Conservation (phyloP, 1,140 invertebrate species). For the Lepidurus couesii region DNA sequence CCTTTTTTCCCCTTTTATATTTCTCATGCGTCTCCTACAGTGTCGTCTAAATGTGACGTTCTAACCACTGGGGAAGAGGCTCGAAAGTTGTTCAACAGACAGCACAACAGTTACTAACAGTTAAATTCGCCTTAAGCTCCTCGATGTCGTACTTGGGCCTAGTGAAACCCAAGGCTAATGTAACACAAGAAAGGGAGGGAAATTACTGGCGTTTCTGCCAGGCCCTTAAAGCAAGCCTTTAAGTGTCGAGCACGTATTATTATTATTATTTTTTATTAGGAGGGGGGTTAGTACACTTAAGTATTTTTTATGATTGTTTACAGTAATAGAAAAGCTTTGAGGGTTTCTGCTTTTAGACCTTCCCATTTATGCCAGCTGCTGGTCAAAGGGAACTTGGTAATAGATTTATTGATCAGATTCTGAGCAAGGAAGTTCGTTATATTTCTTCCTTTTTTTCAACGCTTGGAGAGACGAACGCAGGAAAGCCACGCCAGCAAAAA, state of each 20-base stretch:
- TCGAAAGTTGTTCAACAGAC: not conserved
- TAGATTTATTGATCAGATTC: not conserved
- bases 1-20: not conserved
- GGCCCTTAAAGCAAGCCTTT: no score
- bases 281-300: no score
- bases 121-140: not conserved
- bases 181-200: no score
- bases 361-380: not conserved
- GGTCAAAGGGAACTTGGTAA: not conserved
- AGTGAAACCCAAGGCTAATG: not conserved
- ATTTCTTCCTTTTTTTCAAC: no score
- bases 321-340: not conserved
- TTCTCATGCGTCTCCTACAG: not conserved
- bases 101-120: not conserved
- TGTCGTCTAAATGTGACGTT: not conserved
- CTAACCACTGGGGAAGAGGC: not conserved
- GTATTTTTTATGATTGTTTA: not conserved
- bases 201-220: no score
- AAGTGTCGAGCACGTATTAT: no score
- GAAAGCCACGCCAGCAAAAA: no score
- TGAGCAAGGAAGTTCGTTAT: not conserved
- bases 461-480: no score
- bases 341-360: not conserved
- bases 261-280: no score
- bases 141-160: not conserved